A percentile compares a stretch with the other conserved stretches of the same genome.
phyloP scores from a whole-genome alignment of 2,113 vertebrate genomes.

The Petroica traversi region DNA sequence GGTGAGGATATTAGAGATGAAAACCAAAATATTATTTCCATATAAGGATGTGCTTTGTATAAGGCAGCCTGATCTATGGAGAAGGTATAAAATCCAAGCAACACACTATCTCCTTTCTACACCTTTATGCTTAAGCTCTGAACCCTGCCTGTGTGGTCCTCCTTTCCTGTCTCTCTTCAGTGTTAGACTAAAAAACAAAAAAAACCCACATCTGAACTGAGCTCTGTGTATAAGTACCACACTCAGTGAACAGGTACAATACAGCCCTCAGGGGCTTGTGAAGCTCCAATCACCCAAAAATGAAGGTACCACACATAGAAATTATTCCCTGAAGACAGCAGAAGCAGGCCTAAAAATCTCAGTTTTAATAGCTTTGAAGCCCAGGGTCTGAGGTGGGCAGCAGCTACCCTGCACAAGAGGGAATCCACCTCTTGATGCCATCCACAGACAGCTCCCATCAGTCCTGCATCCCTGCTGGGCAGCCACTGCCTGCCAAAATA shows the following conservation, averaged over 20 bases:
- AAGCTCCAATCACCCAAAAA: not conserved
- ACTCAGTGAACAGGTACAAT: not conserved
- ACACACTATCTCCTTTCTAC: not conserved
- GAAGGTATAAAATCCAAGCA: not conserved
- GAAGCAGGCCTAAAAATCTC: not conserved
- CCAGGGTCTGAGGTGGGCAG: not conserved
- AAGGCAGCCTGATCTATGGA: not conserved
- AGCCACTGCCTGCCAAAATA: not conserved
- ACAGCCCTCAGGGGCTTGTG: not conserved
- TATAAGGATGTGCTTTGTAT: not conserved
- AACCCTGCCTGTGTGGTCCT: not conserved
- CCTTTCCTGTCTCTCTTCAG: not conserved
- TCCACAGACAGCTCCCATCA: rapidly evolving
- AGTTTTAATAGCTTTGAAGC: not conserved
- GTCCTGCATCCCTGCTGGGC: not conserved
- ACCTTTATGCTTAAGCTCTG: not conserved
- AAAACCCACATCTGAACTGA: not conserved
- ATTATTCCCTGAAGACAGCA: not conserved
- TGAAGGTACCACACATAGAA: rapidly evolving
- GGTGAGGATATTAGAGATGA: not conserved
- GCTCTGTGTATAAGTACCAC: rapidly evolving
- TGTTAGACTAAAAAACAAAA: not conserved
- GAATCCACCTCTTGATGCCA: rapidly evolving
- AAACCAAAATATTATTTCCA: not conserved
- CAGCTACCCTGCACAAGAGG: not conserved